These are phyloP conservation scores for Ferdinandea cuprea DNA, from an alignment of 2,888 invertebrate genomes.

Conservation along the genomic window DNA sequence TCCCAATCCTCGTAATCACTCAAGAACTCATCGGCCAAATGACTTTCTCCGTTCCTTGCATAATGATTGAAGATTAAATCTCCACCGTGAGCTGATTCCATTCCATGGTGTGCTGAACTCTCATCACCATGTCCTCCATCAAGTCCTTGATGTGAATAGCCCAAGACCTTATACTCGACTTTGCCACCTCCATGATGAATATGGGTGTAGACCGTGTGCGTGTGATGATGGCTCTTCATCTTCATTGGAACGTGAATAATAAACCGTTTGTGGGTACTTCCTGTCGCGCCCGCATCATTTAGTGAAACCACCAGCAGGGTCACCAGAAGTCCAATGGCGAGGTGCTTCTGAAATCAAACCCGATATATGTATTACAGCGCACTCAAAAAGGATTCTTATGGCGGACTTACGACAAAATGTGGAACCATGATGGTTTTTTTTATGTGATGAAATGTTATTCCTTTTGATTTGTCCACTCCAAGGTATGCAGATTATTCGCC, in stretches of 20 bases:
- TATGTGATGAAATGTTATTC: not conserved
- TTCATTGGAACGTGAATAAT: conserved; percentile 91
- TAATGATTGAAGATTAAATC: conserved; percentile 81
- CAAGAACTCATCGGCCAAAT: conserved; percentile 45
- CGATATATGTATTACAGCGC: conserved; percentile 1
- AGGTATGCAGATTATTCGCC: conserved; percentile 57
- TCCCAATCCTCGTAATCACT: conserved; percentile 68
- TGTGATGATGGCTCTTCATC: conserved; percentile 90
- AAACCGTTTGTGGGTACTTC: conserved; percentile 86
- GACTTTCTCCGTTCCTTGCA: conserved; percentile 78
- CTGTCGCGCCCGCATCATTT: conserved; percentile 44
- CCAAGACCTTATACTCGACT: conserved; percentile 77
- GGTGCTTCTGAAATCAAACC: conserved; percentile 57
- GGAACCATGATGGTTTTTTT: conserved; percentile 49
- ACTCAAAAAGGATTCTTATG: conserved; percentile 31
- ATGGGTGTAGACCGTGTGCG: conserved; percentile 89
- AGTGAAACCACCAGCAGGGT: conserved; percentile 53
- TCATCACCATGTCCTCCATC: conserved; percentile 84
- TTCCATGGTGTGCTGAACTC: conserved; percentile 78
- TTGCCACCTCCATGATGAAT: conserved; percentile 86
- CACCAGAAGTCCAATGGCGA: conserved; percentile 51
- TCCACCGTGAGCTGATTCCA: conserved; percentile 83
- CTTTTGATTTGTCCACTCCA: conserved; percentile 35
- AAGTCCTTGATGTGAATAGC: conserved; percentile 81
- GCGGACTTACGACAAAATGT: conserved; percentile 52